phyloP scores from a whole-genome alignment of 2,888 invertebrate species.

The Orthosia gracilis region DNA sequence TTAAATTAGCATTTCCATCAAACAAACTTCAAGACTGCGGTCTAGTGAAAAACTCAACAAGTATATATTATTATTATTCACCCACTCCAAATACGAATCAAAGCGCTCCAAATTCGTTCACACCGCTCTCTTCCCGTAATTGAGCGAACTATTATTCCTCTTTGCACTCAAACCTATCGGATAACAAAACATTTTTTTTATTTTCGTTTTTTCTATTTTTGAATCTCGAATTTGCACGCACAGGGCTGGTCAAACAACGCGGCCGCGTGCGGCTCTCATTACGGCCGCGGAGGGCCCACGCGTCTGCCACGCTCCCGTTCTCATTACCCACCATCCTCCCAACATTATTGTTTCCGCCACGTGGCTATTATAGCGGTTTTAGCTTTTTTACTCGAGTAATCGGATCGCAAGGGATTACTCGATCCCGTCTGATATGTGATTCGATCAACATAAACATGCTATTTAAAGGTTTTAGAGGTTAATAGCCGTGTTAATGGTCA shows the following conservation, averaged over 20 bases:
- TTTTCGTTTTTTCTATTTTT: constrained; percentile 48
- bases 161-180: constrained; percentile 61
- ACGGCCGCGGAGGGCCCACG: constrained; percentile 72
- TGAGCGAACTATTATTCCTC: constrained; percentile 55
- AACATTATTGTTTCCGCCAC: constrained; percentile 89
- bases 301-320: constrained; percentile 81
- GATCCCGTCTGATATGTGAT: constrained; percentile 81
- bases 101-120: constrained; percentile 52
- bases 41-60: constrained; percentile 25
- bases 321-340: constrained; percentile 85
- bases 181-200: constrained; percentile 65
- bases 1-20: too few species aligned
- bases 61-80: not conserved
- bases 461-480: constrained; percentile 81
- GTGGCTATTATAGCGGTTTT: constrained; percentile 80
- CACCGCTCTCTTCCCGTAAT: constrained; percentile 61
- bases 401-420: constrained; percentile 83
- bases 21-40: constrained; percentile 17
- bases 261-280: constrained; percentile 68
- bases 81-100: constrained; percentile 40
- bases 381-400: constrained; percentile 80
- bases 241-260: constrained; percentile 55
- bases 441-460: constrained; percentile 86
- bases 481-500: constrained; percentile 75
- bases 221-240: constrained; percentile 65